Base-by-base conservation (phyloP, 2,888 invertebrate species). In the Anodontia alba region DNA sequence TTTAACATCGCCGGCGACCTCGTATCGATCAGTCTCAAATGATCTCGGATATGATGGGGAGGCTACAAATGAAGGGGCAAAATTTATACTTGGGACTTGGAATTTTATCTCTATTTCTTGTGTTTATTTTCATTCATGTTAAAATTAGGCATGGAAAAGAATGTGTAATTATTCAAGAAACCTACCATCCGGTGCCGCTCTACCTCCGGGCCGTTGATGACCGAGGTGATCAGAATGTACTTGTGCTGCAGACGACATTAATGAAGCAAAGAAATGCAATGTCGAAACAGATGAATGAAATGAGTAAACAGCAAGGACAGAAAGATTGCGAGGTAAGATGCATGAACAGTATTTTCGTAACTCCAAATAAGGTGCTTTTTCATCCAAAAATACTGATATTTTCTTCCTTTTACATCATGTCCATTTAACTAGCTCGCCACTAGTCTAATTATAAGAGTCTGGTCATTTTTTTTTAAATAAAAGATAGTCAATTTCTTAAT, bases 321-420 rank as follows among this genome's bases (percentile, higher is more conserved):
- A 62, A 68, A 46, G 82, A 85, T 23, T 85, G 85, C 43, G 82
- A 82, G 62, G 85, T 85, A 82, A 38, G n/a, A n/a, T n/a, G n/a
- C n/a, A n/a, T n/a, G n/a, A n/a, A n/a, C n/a, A n/a, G n/a, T n/a
- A n/a, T n/a, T n/a, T n/a, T n/a, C n/a, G n/a, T n/a, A n/a, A n/a
- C n/a, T n/a, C n/a, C n/a, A n/a, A n/a, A n/a, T n/a, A n/a, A n/a
- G n/a, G n/a, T n/a, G n/a, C n/a, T n/a, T n/a, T n/a, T n/a, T n/a
- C n/a, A n/a, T n/a, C n/a, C n/a, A n/a, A n/a, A n/a, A n/a, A n/a
- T n/a, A n/a, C n/a, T n/a, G n/a, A n/a, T n/a, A n/a, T n/a, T n/a
- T n/a, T n/a, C n/a, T n/a, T n/a, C n/a, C n/a, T n/a, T n/a, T n/a
- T n/a, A n/a, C n/a, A n/a, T n/a, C n/a, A n/a, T n/a, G n/a, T n/a